phyloP scores from a whole-genome alignment of 2,888 invertebrate genomes.

The Stegophylla sp. region DNA sequence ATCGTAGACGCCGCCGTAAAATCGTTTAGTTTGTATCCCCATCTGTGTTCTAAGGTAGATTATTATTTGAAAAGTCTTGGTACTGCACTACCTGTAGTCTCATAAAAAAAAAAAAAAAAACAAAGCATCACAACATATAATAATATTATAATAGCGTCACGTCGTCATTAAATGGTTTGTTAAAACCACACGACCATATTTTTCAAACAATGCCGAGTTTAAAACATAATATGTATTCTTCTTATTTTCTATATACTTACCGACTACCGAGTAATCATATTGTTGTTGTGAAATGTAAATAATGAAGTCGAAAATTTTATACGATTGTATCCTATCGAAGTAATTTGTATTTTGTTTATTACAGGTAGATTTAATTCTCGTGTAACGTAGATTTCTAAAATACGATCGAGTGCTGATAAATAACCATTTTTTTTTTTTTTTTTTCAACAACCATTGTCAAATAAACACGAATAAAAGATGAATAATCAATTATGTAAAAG shows the following conservation, averaged over 20 bases:
- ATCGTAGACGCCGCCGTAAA: neutral
- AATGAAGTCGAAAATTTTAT: neutral
- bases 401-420: neutral
- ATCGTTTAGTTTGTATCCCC: neutral
- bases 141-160: neutral
- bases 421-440: too few species aligned
- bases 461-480: too few species aligned
- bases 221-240: neutral
- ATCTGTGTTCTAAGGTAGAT: too few species aligned
- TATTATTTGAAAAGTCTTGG: too few species aligned
- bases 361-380: neutral
- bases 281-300: neutral
- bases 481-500: too few species aligned
- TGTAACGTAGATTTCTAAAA: conserved; percentile 4
- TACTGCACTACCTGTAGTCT: too few species aligned
- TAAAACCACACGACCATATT: neutral
- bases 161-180: conserved; percentile 5
- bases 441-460: too few species aligned
- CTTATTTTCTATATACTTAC: too few species aligned
- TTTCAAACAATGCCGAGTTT: neutral
- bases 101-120: too few species aligned
- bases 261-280: neutral
- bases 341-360: neutral
- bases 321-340: neutral
- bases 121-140: too few species aligned